Evolutionary conservation across 2,888 invertebrate species (phyloP), one percentile per base, ranked within the genome.

Genomic region (Aplocera efformata): DNA sequence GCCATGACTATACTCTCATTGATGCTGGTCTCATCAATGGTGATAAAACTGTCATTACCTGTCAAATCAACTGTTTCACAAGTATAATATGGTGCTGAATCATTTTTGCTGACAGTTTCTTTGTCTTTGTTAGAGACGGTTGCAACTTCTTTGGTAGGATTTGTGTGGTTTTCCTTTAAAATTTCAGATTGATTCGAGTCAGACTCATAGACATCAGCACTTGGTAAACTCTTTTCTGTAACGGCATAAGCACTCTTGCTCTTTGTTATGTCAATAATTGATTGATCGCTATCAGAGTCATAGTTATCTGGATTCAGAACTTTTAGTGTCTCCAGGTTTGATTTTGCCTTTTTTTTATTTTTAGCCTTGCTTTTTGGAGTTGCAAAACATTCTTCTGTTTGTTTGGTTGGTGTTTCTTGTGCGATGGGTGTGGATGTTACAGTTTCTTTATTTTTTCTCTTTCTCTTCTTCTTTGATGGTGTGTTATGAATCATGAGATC

Each of bases 281-380:
- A 83, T 31, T 83, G 81, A 50, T 85, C 84, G 53, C 91, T 91
- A 55, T 91, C 91, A 27, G 90, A 91, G 60, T 89, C 89, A 60
- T 90, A 91, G 4, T 91, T 79, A 71, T 91, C 91, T 4, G 86
- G 62, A 56, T 62, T 79, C 2, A 81, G 79, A 17, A 89, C 50
- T 71, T 66, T 89, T 60, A 63, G 80, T 51, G 63, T 68, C 67
- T 58, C 88, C 62, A 55, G 80, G 67, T 76, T 85, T 21, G 59
- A 60, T 67, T 71, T 85, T 9, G 36, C 20, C 50, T 74, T 75
- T 47, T 67, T 79, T 58, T 81, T 84, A 56, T 83, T 85, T 49
- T 81, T 88, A 6, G 74, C 73, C 73, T 89, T 88, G 55, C 76
- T 79, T 58, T 80, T 85, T 34, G 89, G 89, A 56, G 88, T 88